A percentile compares a stretch with the other conserved stretches of the same genome.
Conservation (phyloP, 2,797 vertebrate genomes). For the Holocentrus rufus region DNA sequence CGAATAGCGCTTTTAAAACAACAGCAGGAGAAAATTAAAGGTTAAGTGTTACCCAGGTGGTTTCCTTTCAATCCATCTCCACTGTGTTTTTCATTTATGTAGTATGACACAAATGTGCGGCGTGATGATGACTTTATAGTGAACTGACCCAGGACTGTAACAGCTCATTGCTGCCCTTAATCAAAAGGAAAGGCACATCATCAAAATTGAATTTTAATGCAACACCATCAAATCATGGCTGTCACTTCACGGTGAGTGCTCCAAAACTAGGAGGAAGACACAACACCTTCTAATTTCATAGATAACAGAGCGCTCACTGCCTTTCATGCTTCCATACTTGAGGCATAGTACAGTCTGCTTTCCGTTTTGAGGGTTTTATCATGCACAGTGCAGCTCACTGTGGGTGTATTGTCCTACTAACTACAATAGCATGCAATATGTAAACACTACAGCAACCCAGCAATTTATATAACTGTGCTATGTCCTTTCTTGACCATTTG, state of each 20-base stretch:
- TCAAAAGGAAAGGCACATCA: slow-evolving; percentile 7
- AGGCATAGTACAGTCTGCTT: slow-evolving; percentile 29
- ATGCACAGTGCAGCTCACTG: slow-evolving; percentile 51
- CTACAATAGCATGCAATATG: slow-evolving; percentile 65
- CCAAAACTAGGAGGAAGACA: background rate
- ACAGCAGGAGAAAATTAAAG: slow-evolving; percentile 23
- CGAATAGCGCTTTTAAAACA: slow-evolving; percentile 24
- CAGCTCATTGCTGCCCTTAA: slow-evolving; percentile 16
- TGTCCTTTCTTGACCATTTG: slow-evolving; percentile 6
- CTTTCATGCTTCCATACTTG: slow-evolving; percentile 37
- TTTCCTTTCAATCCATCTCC: slow-evolving; percentile 38
- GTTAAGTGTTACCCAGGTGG: slow-evolving; percentile 54
- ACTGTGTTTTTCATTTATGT: slow-evolving; percentile 45
- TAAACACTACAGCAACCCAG: slow-evolving; percentile 48
- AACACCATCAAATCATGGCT: slow-evolving; percentile 1
- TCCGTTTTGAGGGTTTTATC: slow-evolving; percentile 39
- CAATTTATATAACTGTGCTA: slow-evolving; percentile 33
- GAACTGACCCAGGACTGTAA: slow-evolving; percentile 31
- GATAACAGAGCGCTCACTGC: slow-evolving; percentile 36
- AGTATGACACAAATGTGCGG: slow-evolving; percentile 30
- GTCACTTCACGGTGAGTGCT: background rate
- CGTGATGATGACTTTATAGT: slow-evolving; percentile 42
- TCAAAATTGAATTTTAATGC: no score
- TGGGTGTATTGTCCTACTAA: slow-evolving; percentile 66
- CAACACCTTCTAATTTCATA: background rate